These are phyloP conservation scores for Microtus obscurus DNA, from an alignment of 2,797 vertebrate genomes.

Conservation along the genomic window DNA sequence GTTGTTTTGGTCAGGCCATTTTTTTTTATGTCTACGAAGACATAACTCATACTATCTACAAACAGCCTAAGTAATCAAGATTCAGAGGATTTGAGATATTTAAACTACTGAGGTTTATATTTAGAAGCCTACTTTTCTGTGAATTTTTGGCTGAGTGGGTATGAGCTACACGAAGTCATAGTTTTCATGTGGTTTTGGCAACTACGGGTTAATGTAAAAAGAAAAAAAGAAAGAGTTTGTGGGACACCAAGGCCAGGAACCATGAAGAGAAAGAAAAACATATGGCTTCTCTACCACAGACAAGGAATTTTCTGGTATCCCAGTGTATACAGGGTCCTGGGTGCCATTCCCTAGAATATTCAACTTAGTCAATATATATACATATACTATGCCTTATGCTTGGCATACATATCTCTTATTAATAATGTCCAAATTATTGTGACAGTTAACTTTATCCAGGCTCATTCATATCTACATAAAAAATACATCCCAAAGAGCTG, in stretches of 20 bases:
- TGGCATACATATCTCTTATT: conserved; percentile 80
- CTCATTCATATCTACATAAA: conserved; percentile 80
- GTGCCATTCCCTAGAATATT: neutral
- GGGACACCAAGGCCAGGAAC: conserved; percentile 79
- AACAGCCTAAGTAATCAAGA: conserved; percentile 83
- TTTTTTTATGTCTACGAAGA: conserved; percentile 75
- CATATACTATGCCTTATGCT: neutral
- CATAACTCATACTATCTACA: conserved; percentile 60
- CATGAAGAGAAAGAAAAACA: conserved; percentile 66
- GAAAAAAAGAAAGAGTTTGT: conserved; percentile 82
- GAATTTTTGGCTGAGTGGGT: conserved; percentile 82
- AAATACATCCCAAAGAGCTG: conserved; percentile 86
- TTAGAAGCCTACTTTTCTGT: conserved; percentile 81
- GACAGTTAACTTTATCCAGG: conserved; percentile 87
- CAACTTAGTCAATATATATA: neutral
- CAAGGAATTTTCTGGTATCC: conserved; percentile 73
- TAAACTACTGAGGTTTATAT: conserved; percentile 77
- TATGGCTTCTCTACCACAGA: conserved; percentile 83
- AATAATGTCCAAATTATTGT: conserved; percentile 86
- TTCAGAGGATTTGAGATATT: conserved; percentile 81
- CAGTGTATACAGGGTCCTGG: neutral
- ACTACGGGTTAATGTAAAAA: conserved; percentile 77
- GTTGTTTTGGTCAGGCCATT: conserved; percentile 85
- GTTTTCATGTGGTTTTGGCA: conserved; percentile 88
- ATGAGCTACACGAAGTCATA: conserved; percentile 85